A percentile compares a stretch with the other conserved stretches of the same genome.
phyloP scores from a whole-genome alignment of 2,888 invertebrate genomes.

The Apeira syringaria region DNA sequence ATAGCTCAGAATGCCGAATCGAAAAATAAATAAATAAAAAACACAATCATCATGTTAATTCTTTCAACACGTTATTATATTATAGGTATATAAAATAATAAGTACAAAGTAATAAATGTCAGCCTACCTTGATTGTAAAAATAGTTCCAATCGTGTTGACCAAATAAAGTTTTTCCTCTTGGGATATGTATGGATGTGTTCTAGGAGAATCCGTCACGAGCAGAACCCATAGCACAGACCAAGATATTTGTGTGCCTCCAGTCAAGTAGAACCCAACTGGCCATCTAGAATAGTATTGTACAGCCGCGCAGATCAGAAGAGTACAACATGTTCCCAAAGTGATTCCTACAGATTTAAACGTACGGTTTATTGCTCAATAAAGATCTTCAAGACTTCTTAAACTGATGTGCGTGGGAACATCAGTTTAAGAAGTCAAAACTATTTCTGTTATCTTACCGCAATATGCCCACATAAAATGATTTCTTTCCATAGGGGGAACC shows the following conservation, averaged over 20 bases:
- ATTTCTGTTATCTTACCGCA: constrained; percentile 55
- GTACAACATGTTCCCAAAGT: constrained; percentile 86
- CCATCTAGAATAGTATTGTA: constrained; percentile 86
- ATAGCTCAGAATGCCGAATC: too few relatives aligned
- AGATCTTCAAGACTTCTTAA: too few relatives aligned
- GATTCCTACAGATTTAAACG: constrained; percentile 46
- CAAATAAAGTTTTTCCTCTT: constrained; percentile 85
- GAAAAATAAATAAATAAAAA: too few relatives aligned
- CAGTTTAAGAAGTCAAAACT: too few relatives aligned
- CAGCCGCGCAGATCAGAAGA: constrained; percentile 85
- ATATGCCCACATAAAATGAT: constrained; percentile 77
- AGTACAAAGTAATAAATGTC: too few relatives aligned
- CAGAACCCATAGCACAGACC: constrained; percentile 82
- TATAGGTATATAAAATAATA: too few relatives aligned
- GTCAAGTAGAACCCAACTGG: constrained; percentile 86
- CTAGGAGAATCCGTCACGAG: constrained; percentile 85
- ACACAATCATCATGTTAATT: too few relatives aligned
- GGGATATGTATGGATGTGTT: constrained; percentile 83
- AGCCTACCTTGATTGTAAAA: constrained; percentile 72
- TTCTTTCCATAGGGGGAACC: constrained; percentile 75
- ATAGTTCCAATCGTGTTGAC: constrained; percentile 78
- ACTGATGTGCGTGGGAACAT: too few relatives aligned
- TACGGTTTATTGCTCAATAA: too few relatives aligned
- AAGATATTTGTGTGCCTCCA: constrained; percentile 77
- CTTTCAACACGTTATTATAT: too few relatives aligned